Percentiles rank a stretch among this genome's conserved stretches.
phyloP scores from a whole-genome alignment of 2,888 invertebrate genomes.

The Caenorhabditis sinica region DNA sequence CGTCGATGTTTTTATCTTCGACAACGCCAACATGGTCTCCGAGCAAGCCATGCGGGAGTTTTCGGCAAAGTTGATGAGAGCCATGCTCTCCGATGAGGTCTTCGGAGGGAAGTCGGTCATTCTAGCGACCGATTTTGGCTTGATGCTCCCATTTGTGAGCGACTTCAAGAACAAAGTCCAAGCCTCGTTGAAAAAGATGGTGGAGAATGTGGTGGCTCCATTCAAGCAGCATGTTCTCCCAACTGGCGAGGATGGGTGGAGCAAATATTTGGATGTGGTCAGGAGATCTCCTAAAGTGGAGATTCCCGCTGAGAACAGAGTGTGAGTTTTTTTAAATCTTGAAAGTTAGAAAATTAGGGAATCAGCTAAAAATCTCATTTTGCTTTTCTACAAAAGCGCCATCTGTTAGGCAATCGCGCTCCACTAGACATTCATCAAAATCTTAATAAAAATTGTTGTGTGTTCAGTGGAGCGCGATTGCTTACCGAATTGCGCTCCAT shows the following conservation, averaged over 20 bases:
- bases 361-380: not conserved
- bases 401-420: too few species aligned
- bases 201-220: not conserved
- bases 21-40: constrained; percentile 20
- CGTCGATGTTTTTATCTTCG: constrained; percentile 23
- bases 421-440: too few species aligned
- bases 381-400: not conserved
- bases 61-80: not conserved
- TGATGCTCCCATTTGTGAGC: not conserved
- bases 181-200: not conserved
- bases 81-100: not conserved
- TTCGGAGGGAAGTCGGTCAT: constrained; percentile 30
- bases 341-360: not conserved
- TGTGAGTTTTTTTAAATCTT: constrained; percentile 2
- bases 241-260: not conserved
- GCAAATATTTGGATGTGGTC: not conserved
- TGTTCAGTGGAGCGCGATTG: too few species aligned
- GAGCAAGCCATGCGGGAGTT: not conserved
- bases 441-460: too few species aligned
- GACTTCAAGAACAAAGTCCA: not conserved
- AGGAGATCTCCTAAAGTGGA: not conserved
- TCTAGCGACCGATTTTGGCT: constrained; percentile 18
- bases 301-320: constrained; percentile 1
- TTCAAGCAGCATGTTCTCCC: constrained; percentile 19
- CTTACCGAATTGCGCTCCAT: too few species aligned